Percentiles rank a stretch among this genome's conserved stretches.
phyloP scores from a whole-genome alignment of 2,888 invertebrate species.

The Ectemnius cavifrons region DNA sequence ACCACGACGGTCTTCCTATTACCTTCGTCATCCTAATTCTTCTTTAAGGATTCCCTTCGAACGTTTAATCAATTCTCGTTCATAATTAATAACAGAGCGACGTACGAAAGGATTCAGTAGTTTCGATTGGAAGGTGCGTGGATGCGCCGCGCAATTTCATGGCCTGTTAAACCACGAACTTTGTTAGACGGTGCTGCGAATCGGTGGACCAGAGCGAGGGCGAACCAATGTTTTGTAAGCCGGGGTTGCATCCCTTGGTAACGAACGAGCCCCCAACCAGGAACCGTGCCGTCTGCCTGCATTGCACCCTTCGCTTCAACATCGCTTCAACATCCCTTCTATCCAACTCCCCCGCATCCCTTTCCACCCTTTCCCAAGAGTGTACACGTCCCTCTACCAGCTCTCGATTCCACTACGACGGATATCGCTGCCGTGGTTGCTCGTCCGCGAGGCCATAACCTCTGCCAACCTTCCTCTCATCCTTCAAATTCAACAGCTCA shows the following conservation, averaged over 20 bases:
- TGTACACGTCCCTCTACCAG: slow-evolving; percentile 33
- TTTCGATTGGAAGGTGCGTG: too few relatives aligned
- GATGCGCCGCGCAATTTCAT: neutral
- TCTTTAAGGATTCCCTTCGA: neutral
- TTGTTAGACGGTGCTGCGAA: slow-evolving; percentile 22
- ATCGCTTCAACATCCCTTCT: slow-evolving; percentile 3
- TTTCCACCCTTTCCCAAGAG: slow-evolving; percentile 20
- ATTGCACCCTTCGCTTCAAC: slow-evolving; percentile 33
- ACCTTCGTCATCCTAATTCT: neutral
- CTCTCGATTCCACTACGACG: slow-evolving; percentile 24
- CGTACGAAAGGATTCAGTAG: neutral
- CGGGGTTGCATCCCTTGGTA: slow-evolving; percentile 44
- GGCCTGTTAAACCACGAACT: slow-evolving; percentile 3
- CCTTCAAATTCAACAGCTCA: slow-evolving; percentile 57
- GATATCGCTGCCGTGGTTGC: slow-evolving; percentile 1
- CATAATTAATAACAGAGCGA: neutral
- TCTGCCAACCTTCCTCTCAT: slow-evolving; percentile 56
- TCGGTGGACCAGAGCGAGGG: slow-evolving; percentile 23
- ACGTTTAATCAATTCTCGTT: too few relatives aligned
- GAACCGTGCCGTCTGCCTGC: slow-evolving; percentile 28
- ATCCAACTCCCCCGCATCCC: slow-evolving; percentile 29
- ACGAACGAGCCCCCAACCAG: slow-evolving; percentile 39
- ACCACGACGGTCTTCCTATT: neutral
- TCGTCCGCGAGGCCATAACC: slow-evolving; percentile 40
- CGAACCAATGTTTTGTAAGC: slow-evolving; percentile 34